Percentiles rank a stretch among this genome's conserved stretches.
phyloP scores from a whole-genome alignment of 2,113 vertebrate genomes.

The Bufo gargarizans region DNA sequence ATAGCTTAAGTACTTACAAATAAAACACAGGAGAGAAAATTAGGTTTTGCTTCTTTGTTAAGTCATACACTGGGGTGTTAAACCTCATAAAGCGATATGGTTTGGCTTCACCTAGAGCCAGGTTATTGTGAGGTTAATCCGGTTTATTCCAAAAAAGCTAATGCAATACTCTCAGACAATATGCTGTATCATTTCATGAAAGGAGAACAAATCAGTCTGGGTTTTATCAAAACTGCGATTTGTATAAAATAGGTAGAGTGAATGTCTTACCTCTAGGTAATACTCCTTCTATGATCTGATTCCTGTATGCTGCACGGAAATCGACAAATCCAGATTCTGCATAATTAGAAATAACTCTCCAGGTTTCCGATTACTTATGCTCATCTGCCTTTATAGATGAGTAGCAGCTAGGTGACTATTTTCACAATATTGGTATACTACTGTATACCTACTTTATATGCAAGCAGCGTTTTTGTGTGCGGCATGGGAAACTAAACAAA shows the following conservation, averaged over 20 bases:
- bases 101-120: not conserved
- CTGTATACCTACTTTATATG: too few species aligned
- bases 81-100: not conserved
- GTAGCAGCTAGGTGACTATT: not conserved
- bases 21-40: slow-evolving; percentile 34
- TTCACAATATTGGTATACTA: not conserved
- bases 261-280: not conserved
- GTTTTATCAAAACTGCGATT: not conserved
- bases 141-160: not conserved
- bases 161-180: not conserved
- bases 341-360: not conserved
- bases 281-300: not conserved
- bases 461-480: too few species aligned
- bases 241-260: not conserved
- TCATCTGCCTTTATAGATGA: not conserved
- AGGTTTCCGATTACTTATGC: not conserved
- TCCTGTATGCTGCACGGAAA: not conserved
- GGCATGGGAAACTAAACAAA: too few species aligned
- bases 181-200: not conserved
- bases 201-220: not conserved
- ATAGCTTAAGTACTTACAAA: slow-evolving; percentile 54
- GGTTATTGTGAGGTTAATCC: slow-evolving; percentile 10
- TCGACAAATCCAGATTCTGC: not conserved
- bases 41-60: not conserved
- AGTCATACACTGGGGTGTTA: not conserved